Evolutionary conservation across 1,140 invertebrate genomes (phyloP).

Genomic region (Orchestia grillus): DNA sequence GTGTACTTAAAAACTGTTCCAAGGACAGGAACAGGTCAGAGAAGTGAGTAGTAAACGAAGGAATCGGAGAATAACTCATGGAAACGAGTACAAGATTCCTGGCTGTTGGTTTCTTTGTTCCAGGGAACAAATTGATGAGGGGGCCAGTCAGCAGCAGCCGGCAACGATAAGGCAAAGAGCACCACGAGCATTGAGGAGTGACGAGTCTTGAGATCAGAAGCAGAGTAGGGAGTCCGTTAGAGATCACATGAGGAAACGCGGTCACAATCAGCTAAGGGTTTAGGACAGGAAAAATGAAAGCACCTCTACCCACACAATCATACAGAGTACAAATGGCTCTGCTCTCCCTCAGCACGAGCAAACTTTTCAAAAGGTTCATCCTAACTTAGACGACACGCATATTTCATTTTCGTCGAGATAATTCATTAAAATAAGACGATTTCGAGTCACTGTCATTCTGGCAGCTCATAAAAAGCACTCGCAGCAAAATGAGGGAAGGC

Average conservation of each 20-base stretch:
- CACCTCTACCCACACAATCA: slow-evolving; percentile 49
- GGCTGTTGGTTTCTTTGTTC: neutral
- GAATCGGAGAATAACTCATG: neutral
- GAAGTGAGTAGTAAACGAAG: neutral
- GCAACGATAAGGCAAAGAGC: slow-evolving; percentile 33
- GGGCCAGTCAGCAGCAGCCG: neutral
- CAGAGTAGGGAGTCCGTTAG: slow-evolving; percentile 32
- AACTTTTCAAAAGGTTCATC: neutral
- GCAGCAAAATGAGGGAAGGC: slow-evolving; percentile 39
- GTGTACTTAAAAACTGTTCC: neutral
- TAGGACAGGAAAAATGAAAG: slow-evolving; percentile 15
- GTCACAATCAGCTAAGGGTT: slow-evolving; percentile 14
- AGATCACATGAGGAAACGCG: neutral
- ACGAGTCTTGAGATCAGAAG: slow-evolving; percentile 35
- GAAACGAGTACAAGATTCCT: neutral
- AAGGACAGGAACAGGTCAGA: neutral
- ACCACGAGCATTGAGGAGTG: slow-evolving; percentile 53
- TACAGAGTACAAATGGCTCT: neutral
- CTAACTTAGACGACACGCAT: neutral
- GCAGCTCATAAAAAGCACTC: slow-evolving; percentile 16
- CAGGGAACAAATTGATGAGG: neutral
- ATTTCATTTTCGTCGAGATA: neutral
- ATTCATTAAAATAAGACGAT: slow-evolving; percentile 32
- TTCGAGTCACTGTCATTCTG: slow-evolving; percentile 2
- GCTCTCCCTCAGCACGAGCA: neutral